phyloP scores from a whole-genome alignment of 2,888 invertebrate species.

The Cheilosia soror region DNA sequence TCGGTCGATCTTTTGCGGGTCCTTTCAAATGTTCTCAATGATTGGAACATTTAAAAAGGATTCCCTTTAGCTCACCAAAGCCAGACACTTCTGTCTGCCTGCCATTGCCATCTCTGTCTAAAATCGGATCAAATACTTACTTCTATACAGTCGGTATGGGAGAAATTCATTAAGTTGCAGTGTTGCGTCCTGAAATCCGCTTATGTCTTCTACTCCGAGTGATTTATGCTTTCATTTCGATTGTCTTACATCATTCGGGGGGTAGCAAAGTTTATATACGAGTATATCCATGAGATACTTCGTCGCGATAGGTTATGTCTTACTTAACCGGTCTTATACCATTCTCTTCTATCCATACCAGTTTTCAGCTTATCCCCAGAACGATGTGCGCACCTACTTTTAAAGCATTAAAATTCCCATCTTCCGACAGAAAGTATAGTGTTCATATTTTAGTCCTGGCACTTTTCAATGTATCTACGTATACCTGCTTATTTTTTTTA shows the following conservation, averaged over 20 bases:
- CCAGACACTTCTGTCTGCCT: neutral
- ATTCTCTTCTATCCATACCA: slow-evolving; percentile 48
- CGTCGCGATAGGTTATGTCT: slow-evolving; percentile 2
- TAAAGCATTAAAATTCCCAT: slow-evolving; percentile 5
- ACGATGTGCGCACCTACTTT: neutral
- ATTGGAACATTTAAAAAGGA: slow-evolving; percentile 46
- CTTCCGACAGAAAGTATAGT: neutral
- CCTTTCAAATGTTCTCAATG: slow-evolving; percentile 8
- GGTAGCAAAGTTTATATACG: neutral
- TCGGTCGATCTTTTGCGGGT: slow-evolving; percentile 8
- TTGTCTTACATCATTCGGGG: slow-evolving; percentile 1
- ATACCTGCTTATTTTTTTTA: neutral
- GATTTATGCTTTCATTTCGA: slow-evolving; percentile 64
- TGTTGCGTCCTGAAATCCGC: slow-evolving; percentile 56
- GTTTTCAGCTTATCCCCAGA: slow-evolving; percentile 10
- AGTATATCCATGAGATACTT: neutral
- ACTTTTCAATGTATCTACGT: slow-evolving; percentile 4
- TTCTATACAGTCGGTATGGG: neutral
- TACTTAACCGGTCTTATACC: slow-evolving; percentile 25
- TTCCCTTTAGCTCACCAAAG: neutral
- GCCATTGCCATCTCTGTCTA: neutral
- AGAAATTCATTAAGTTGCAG: slow-evolving; percentile 51
- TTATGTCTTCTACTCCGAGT: slow-evolving; percentile 43
- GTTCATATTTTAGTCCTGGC: slow-evolving; percentile 23
- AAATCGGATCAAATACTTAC: slow-evolving; percentile 5